Base-by-base conservation (phyloP, 2,888 invertebrate genomes). In the Gasteruption jaculator region DNA sequence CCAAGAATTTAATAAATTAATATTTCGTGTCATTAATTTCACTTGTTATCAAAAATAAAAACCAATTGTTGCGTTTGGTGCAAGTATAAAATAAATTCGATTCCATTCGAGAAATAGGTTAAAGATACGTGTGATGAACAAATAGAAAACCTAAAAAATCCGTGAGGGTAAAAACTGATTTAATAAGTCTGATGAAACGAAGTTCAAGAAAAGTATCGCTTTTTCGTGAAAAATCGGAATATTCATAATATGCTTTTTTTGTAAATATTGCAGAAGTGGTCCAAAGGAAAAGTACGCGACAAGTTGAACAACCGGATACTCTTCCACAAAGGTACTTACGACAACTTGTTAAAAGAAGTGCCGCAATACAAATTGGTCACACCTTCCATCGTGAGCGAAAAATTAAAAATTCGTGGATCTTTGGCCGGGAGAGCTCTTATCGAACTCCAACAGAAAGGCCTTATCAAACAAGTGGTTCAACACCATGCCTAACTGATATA, bases 221-320 rank as follows among this genome's bases (percentile, higher is more conserved):
- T 5, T 18, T 26, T n/a, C 24, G 18, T n/a, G 8, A 26, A 24
- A 3, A n/a, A 41, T 52, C 49, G n/a, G n/a, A n/a, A n/a, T n/a
- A n/a, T n/a, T n/a, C n/a, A n/a, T n/a, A 41, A n/a, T n/a, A n/a
- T n/a, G 25, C 19, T 40, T 37, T 43, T 41, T 49, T 44, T 47
- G 49, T 47, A 41, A 16, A 11, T 43, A 48, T 79, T 82, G 78
- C 78, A 92, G 94, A 99, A 99, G 93, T 99, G 99, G 99, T 97
- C 97, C 61, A 99, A 99, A 80, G 99, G 99, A 86, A 99, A 99
- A 85, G 95, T 96, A 57, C 88, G 99, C 71, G 99, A 99, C 74
- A 99, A 99, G 83, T 81, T 99, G 68, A 97, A 97, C 83, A 99
- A 99, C 74, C 88, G 95, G 73, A 94, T 99, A 35, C 76, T 99